Conservation (phyloP, 2,113 vertebrate species). For the Pandion haliaetus region DNA sequence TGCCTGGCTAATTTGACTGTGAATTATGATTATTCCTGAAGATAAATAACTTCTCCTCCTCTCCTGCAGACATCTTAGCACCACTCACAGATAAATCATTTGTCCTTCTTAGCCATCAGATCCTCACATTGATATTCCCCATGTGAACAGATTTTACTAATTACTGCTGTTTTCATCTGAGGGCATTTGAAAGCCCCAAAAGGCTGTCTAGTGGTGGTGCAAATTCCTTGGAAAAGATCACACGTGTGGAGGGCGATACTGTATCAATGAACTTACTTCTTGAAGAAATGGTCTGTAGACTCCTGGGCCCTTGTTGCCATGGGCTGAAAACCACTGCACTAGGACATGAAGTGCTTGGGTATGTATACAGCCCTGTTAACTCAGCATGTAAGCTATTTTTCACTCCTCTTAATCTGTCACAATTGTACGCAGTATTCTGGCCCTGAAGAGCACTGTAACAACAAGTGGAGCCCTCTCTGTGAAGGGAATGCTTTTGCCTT, state of each 20-base stretch:
- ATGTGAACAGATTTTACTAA: neutral
- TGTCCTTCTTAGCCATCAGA: neutral
- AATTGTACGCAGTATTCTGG: neutral
- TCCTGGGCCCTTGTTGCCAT: neutral
- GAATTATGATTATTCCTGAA: neutral
- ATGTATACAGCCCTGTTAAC: neutral
- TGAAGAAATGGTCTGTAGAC: neutral
- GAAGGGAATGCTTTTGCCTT: neutral
- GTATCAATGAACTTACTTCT: neutral
- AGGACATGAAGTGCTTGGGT: neutral
- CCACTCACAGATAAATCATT: neutral
- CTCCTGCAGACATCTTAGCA: neutral
- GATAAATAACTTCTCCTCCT: neutral
- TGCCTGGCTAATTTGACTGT: neutral
- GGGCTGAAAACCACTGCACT: neutral
- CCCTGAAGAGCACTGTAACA: neutral
- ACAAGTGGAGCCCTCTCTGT: neutral
- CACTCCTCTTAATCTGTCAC: neutral
- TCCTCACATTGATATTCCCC: neutral
- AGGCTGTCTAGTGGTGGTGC: neutral
- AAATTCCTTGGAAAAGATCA: neutral
- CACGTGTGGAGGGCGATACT: fast-evolving
- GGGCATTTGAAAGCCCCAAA: neutral
- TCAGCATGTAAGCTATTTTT: neutral
- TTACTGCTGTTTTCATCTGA: neutral